phyloP scores from a whole-genome alignment of 2,888 invertebrate genomes.

The Drosophila nr. perissopoda region DNA sequence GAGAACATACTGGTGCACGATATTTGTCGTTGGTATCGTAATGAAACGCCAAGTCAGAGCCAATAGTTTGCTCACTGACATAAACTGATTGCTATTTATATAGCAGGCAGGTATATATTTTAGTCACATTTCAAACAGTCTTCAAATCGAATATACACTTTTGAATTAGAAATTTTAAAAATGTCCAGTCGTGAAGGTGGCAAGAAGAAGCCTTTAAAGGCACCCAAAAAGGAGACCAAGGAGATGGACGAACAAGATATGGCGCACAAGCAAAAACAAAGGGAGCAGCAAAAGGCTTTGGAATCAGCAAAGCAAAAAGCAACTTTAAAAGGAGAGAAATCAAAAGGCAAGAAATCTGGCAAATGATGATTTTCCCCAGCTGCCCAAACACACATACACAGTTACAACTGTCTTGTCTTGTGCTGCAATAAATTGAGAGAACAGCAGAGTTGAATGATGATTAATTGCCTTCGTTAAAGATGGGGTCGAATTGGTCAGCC shows the following conservation, averaged over 20 bases:
- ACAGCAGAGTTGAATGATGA: slow-evolving; percentile 40
- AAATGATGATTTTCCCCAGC: slow-evolving; percentile 1
- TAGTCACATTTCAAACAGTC: neutral
- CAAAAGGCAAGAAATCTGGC: slow-evolving; percentile 17
- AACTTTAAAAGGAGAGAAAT: slow-evolving; percentile 12
- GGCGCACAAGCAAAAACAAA: slow-evolving; percentile 94
- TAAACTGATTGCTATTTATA: slow-evolving; percentile 1
- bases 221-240: slow-evolving; percentile 91
- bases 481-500: slow-evolving; percentile 35
- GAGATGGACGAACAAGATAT: slow-evolving; percentile 91
- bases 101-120: neutral
- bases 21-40: neutral
- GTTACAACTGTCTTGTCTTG: slow-evolving; percentile 12
- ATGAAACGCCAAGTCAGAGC: neutral
- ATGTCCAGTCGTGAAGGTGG: slow-evolving; percentile 96
- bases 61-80: slow-evolving; percentile 10
- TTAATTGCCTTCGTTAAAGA: slow-evolving; percentile 44
- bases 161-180: slow-evolving; percentile 34
- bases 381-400: neutral
- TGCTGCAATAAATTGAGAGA: slow-evolving; percentile 52
- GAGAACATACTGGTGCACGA: neutral
- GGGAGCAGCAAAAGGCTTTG: slow-evolving; percentile 94
- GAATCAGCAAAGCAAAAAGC: slow-evolving; percentile 93
- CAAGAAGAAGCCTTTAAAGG: slow-evolving; percentile 97
- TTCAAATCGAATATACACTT: neutral